Evolutionary conservation across 2,888 invertebrate genomes (phyloP).

Genomic region (Drosophila aldrichi): DNA sequence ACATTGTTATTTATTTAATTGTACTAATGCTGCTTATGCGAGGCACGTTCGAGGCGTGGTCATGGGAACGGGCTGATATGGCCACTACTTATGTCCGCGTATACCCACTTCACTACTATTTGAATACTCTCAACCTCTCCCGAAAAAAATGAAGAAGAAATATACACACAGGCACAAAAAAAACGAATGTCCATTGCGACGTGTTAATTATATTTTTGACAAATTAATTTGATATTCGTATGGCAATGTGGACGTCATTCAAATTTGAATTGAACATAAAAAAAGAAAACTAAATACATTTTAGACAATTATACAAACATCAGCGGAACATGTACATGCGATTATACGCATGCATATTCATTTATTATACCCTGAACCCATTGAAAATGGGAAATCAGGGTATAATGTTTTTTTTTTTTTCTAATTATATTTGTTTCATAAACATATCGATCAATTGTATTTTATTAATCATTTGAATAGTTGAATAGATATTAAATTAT

Average conservation of each 20-base stretch:
- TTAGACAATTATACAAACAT: constrained; percentile 7
- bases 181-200: constrained; percentile 23
- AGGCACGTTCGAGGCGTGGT: constrained; percentile 40
- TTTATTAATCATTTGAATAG: neutral
- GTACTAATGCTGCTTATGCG: constrained; percentile 40
- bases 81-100: neutral
- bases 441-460: neutral
- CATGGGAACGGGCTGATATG: constrained; percentile 23
- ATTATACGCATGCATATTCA: neutral
- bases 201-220: constrained; percentile 58
- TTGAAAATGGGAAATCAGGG: too few relatives aligned
- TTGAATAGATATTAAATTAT: too few relatives aligned
- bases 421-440: neutral
- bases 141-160: neutral
- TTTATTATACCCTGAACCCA: too few relatives aligned
- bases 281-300: constrained; percentile 4
- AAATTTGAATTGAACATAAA: constrained; percentile 33
- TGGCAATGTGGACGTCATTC: constrained; percentile 9
- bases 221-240: constrained; percentile 57
- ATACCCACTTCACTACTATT: neutral
- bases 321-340: neutral
- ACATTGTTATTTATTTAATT: constrained; percentile 26
- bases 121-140: constrained; percentile 16
- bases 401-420: too few relatives aligned
- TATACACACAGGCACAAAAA: neutral